Base-by-base conservation (phyloP, 2,888 invertebrate species). In the Dasysyrphus albostriatus region DNA sequence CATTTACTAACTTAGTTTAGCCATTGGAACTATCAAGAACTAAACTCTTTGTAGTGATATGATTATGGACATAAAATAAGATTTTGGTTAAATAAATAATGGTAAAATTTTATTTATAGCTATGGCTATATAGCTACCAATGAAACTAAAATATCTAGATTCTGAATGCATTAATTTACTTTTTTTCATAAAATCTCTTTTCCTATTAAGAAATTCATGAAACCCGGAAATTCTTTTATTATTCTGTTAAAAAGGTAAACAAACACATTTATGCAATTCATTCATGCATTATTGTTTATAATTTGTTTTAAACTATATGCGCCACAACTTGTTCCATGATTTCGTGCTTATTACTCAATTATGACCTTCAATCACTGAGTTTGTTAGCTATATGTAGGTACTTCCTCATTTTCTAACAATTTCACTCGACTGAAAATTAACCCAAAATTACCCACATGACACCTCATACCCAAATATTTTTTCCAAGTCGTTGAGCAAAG, bases 401-500 rank as follows among this genome's bases (percentile, higher is more conserved):
- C 63, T 51, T 74, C 74, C 74, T 39, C 12, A 19, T 34, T 34
- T 49, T 51, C 24, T 42, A 29, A 51, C 16, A 44, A 47, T 74
- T 74, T 42, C 24, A 29, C 10, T 61, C 51, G 61, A 37, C 42
- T 58, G 19, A 19, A 65, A 59, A 51, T 24, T 49, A 73, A 70
- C 44, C 63, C 61, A 34, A 61, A 69, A 54, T 61, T 69, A 67
- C 51, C 44, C 65, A 76, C 47, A 81, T 81, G 81, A 80, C 83
- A 75, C 83, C 75, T 58, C 24, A 42, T 14, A 32, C 49, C 16
- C 49, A 9, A 49, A 37, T 24, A 51, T 69, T 39, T 85, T 85
- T 81, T 85, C 73, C 81, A 56, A 61, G 47, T 34, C 81, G 76
- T 76, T 84, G 39, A 73, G 72, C 84, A 84, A 76, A 81, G 76